Percentiles rank a stretch among this genome's conserved stretches.
phyloP scores from a whole-genome alignment of 1,140 invertebrate genomes.

The Drosophila pallidifrons region DNA sequence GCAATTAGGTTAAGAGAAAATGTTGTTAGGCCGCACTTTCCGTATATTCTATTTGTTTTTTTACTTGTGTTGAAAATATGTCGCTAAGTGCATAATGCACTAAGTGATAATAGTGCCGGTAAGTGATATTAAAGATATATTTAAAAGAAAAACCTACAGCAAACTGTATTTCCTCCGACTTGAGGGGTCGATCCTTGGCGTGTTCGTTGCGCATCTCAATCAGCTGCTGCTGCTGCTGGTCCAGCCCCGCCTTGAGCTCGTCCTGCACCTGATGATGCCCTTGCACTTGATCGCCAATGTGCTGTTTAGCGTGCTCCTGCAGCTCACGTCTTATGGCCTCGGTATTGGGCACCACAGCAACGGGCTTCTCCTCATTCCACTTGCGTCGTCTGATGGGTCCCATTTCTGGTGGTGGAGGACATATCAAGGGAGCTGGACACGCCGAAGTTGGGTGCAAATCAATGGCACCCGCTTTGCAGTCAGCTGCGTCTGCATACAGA shows the following conservation, averaged over 20 bases:
- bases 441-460: conserved; percentile 50
- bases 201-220: conserved; percentile 52
- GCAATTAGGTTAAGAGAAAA: no score
- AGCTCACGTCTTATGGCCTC: conserved; percentile 43
- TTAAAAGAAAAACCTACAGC: conserved; percentile 47
- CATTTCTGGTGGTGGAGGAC: conserved; percentile 48
- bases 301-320: conserved; percentile 43
- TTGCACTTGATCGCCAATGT: conserved; percentile 28
- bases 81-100: no score
- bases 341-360: conserved; percentile 44
- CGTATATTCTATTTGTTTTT: no score
- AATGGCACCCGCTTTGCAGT: conserved; percentile 41
- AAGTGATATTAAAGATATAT: no score
- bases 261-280: conserved; percentile 45
- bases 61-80: no score
- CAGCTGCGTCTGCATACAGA: conserved; percentile 12
- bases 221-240: conserved; percentile 63
- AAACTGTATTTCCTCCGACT: conserved; percentile 53
- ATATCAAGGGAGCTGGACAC: conserved; percentile 65
- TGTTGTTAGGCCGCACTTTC: no score
- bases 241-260: conserved; percentile 51
- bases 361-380: conserved; percentile 23
- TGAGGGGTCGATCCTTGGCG: conserved; percentile 34
- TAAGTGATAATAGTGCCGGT: no score
- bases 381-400: conserved; percentile 33